Base-by-base conservation (phyloP, 2,113 vertebrate species). In the Hirundichthys speculiger region DNA sequence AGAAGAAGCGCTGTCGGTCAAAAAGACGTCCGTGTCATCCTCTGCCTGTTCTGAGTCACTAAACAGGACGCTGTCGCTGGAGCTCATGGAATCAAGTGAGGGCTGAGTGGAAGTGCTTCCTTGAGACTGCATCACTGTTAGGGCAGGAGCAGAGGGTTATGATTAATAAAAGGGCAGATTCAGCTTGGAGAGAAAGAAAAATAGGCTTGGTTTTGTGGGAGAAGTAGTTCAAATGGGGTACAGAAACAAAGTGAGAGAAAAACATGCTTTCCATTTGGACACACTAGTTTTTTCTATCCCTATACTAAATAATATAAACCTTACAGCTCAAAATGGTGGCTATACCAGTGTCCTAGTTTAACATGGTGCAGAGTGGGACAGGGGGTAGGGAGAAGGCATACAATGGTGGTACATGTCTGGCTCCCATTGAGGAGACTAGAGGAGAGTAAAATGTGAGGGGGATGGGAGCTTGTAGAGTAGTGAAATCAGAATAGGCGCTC, bases 1-100 rank as follows among this genome's bases (percentile, higher is more conserved):
- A 3, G 87, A 80, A 58, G 87, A 72, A 6, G 87, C 73, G 38
- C 80, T 73, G 73, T 93, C 91, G 0, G 91, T 91, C 57, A 92
- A 91, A 73, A 94, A 94, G 75, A 92, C 87, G 2, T 94, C 91
- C 0, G 88, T 60, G 69, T 95, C 92, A 13, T 91, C 91, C 56
- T 91, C 89, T 0, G 74, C 76, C 61, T 90, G 89, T 39, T 93
- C 92, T 0, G 78, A 90, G 58, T 93, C 90, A 19, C 92, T 93
- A 66, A 90, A 77, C 54, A 90, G 42, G 79, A 86, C 77, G 75
- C 90, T 92, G 73, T 90, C 91, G 1, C 78, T 82, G 12, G 90
- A 93, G 82, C 85, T 85, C 13, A 91, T 68, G 25, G 92, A 94
- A 60, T 93, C 92, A 0, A 90, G 87, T 27, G 93, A 94, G 49